These are phyloP conservation scores for Vireo griseus DNA, from an alignment of 2,797 vertebrate genomes.

Conservation along the genomic window DNA sequence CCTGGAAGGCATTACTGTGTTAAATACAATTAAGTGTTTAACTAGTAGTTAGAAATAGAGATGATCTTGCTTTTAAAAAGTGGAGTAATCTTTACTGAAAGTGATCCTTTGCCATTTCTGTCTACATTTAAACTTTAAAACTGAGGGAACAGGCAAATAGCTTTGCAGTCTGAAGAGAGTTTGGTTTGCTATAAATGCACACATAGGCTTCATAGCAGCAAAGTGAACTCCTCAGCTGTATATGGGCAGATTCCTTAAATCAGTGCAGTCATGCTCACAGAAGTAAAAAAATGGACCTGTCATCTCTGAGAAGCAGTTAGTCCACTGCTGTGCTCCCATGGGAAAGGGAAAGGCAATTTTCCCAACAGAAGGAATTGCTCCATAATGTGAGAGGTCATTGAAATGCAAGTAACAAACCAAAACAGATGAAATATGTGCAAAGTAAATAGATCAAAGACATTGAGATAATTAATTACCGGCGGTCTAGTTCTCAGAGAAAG, in stretches of 20 bases:
- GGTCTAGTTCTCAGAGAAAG: constrained; percentile 52
- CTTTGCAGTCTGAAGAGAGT: not conserved
- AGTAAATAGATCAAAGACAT: constrained; percentile 62
- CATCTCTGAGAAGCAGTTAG: not conserved
- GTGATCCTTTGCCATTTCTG: not conserved
- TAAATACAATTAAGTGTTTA: not conserved
- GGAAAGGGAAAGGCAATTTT: constrained; percentile 54
- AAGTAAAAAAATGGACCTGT: constrained; percentile 46
- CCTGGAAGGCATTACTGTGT: not conserved
- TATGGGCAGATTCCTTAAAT: constrained; percentile 30
- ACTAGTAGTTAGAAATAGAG: not conserved
- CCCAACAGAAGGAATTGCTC: constrained; percentile 45
- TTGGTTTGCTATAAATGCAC: not conserved
- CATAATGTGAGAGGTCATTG: constrained; percentile 32
- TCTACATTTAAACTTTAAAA: not conserved
- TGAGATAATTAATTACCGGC: constrained; percentile 50
- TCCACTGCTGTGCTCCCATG: constrained; percentile 35
- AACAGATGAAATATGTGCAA: constrained; percentile 58
- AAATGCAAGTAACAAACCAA: constrained; percentile 64
- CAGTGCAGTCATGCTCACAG: constrained; percentile 36
- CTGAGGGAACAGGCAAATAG: not conserved
- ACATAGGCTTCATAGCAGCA: not conserved
- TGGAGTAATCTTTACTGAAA: not conserved
- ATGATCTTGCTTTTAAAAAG: not conserved
- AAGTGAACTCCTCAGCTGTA: constrained; percentile 12